Evolutionary conservation across 2,797 vertebrate genomes (phyloP).

Genomic region (Parotocinclus haroldoi): DNA sequence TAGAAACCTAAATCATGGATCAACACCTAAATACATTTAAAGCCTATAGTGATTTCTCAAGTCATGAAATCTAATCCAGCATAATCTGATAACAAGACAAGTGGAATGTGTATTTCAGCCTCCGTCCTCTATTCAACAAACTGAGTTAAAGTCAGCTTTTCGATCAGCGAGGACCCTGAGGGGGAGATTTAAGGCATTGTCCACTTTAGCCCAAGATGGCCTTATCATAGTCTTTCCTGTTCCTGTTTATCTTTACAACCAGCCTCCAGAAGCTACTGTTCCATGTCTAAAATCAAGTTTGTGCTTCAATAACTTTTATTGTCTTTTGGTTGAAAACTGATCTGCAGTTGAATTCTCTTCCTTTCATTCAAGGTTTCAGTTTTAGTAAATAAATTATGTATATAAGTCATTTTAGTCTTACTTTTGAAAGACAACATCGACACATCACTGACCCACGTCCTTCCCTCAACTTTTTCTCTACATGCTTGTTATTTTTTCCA

Average conservation of each 20-base stretch:
- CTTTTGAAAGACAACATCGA: no score
- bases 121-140: conserved; percentile 27
- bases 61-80: conserved; percentile 4
- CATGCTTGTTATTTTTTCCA: no score
- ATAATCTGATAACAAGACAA: conserved; percentile 23
- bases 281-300: neutral
- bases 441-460: no score
- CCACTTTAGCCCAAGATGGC: conserved; percentile 38
- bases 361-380: no score
- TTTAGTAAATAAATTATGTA: no score
- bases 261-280: conserved; percentile 2
- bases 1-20: neutral
- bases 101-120: neutral
- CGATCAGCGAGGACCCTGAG: conserved; percentile 11
- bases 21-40: neutral
- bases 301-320: neutral
- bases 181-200: conserved; percentile 40
- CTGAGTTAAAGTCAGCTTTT: conserved; percentile 37
- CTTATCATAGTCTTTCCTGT: conserved; percentile 19
- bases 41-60: conserved; percentile 10
- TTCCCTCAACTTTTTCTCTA: no score
- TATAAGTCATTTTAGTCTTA: no score
- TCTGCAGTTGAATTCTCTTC: no score
- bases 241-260: neutral
- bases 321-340: no score